Percentiles rank a stretch among this genome's conserved stretches.
These are phyloP conservation scores for Holocentrus rufus DNA, from an alignment of 2,797 vertebrate species.

Conservation along the genomic window DNA sequence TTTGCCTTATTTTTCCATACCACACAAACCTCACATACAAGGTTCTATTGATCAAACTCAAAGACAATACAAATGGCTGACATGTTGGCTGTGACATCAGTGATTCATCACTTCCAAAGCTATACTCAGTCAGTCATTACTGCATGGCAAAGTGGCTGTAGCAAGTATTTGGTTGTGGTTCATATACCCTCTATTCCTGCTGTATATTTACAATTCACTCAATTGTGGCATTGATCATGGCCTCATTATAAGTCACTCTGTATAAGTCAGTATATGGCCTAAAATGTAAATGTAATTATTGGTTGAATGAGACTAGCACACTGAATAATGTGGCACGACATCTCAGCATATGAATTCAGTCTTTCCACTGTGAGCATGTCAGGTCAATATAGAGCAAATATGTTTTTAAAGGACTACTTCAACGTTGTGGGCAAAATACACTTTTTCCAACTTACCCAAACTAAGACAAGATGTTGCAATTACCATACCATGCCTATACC, in stretches of 20 bases:
- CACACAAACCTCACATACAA: slow-evolving; percentile 48
- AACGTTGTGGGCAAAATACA: no score
- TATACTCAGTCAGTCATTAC: neutral
- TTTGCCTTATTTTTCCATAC: slow-evolving; percentile 51
- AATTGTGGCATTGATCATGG: neutral
- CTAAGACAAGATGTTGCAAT: no score
- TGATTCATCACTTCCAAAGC: slow-evolving; percentile 52
- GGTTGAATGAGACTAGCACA: no score
- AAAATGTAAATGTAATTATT: no score
- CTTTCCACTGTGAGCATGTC: neutral
- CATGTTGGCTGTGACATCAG: slow-evolving; percentile 23
- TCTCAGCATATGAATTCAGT: neutral
- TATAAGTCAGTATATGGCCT: no score
- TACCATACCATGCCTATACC: no score
- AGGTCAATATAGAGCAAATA: neutral
- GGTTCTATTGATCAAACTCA: slow-evolving; percentile 56
- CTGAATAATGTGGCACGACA: neutral
- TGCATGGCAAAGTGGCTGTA: neutral
- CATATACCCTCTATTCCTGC: neutral
- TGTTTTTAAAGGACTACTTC: no score
- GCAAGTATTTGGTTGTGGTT: neutral
- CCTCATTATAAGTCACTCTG: no score
- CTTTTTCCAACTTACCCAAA: no score
- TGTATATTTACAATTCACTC: no score
- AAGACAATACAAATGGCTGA: slow-evolving; percentile 27